phyloP scores from a whole-genome alignment of 2,113 vertebrate genomes.

The Orthochromis indermauri region DNA sequence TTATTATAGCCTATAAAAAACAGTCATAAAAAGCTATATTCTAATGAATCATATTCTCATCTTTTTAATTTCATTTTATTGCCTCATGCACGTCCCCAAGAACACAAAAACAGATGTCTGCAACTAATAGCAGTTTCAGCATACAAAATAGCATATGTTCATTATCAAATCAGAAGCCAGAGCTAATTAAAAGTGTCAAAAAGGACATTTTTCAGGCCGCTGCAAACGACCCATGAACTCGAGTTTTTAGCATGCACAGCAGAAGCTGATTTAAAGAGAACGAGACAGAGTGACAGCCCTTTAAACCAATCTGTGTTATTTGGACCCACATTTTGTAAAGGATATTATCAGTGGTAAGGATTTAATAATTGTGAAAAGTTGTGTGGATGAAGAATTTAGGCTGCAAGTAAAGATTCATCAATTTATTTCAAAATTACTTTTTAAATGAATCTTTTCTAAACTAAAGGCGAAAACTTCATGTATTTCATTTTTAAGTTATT shows the following conservation, averaged over 20 bases:
- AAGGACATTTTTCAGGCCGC: background rate
- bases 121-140: background rate
- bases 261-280: background rate
- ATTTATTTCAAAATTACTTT: background rate
- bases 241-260: background rate
- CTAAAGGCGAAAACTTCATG: background rate
- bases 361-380: background rate
- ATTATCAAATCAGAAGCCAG: background rate
- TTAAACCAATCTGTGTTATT: background rate
- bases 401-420: background rate
- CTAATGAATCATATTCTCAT: background rate
- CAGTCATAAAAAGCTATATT: background rate
- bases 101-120: background rate
- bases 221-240: background rate
- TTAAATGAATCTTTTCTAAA: background rate
- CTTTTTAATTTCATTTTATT: background rate
- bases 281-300: background rate
- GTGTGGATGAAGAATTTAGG: background rate
- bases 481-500: background rate
- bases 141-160: background rate
- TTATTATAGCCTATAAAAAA: background rate
- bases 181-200: background rate
- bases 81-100: background rate
- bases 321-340: background rate
- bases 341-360: background rate